Evolutionary conservation across 2,888 invertebrate genomes (phyloP), one percentile per base, ranked within the genome.

Genomic region (Zootermopsis nevadensis): DNA sequence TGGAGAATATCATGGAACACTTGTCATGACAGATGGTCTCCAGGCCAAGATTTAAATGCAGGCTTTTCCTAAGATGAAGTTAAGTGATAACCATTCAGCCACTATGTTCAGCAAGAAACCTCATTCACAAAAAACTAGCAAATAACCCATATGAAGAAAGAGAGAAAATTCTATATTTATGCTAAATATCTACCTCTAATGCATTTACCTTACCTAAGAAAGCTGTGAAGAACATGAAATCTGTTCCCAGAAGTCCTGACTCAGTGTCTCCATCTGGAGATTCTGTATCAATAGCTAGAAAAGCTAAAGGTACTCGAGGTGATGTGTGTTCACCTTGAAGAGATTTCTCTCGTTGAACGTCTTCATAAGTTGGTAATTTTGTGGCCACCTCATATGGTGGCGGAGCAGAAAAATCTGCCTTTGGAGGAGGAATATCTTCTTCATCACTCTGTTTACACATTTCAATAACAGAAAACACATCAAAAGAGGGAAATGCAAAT

Each of bases 151-250:
- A 69, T 30, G n/a, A 69, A 6, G 66, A 69, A 1, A 33, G 19
- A 0, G 4, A 69, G 3, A 69, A n/a, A 69, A 33, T 69, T 12
- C 30, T 19, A 69, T 48, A 48, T 48, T 48, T 48, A 48, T 19
- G 42, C 42, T 12, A 42, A 8, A 42, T 42, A 42, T 15, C n/a
- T n/a, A n/a, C n/a, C n/a, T n/a, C n/a, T n/a, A n/a, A n/a, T 42
- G 15, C 19, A 15, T 48, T 15, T 77, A 77, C 86, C 90, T 91
- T 90, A 96, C 96, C 94, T 88, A 97, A 94, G 90, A 98, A 98
- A 67, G 97, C 96, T 85, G 96, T 96, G 86, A 97, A 93, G 90
- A 98, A 98, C 95, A 97, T 97, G 87, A 97, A 94, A 89, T 98
- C 98, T 48, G 97, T 98, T 85, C 98, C 98, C 79, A 98, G 93